phyloP scores from a whole-genome alignment of 2,797 vertebrate genomes.

The Botia almorhae region DNA sequence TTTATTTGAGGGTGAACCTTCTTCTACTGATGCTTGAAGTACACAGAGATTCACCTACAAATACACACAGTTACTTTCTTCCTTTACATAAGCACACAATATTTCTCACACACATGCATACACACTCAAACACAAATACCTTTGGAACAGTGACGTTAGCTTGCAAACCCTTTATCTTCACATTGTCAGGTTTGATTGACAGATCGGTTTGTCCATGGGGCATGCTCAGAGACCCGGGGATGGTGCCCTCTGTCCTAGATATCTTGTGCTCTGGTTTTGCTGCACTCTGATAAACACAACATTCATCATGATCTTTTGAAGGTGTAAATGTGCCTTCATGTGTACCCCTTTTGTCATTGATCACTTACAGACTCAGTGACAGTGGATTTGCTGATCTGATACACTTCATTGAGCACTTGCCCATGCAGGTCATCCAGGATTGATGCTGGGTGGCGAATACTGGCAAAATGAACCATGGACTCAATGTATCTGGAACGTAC shows the following conservation, averaged over 20 bases:
- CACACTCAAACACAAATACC: constrained; percentile 72
- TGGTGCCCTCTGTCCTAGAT: constrained; percentile 84
- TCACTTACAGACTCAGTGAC: constrained; percentile 91
- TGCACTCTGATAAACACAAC: constrained; percentile 77
- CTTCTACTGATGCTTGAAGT: constrained; percentile 95
- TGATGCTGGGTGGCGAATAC: constrained; percentile 89
- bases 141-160: constrained; percentile 97
- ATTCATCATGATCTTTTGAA: constrained; percentile 20
- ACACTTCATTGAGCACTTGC: constrained; percentile 91
- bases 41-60: constrained; percentile 94
- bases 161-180: constrained; percentile 98
- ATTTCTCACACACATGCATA: neutral
- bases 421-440: constrained; percentile 94
- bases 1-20: constrained; percentile 83
- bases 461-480: constrained; percentile 93
- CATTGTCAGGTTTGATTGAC: constrained; percentile 89
- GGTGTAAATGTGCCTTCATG: neutral
- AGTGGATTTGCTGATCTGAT: constrained; percentile 95
- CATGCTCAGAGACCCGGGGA: constrained; percentile 76
- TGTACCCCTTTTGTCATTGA: constrained; percentile 20
- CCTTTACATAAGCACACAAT: neutral
- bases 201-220: constrained; percentile 86
- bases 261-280: constrained; percentile 91
- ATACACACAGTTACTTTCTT: constrained; percentile 6
- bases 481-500: constrained; percentile 86